phyloP scores from a whole-genome alignment of 2,113 vertebrate species.

The Tragelaphus imberbis region DNA sequence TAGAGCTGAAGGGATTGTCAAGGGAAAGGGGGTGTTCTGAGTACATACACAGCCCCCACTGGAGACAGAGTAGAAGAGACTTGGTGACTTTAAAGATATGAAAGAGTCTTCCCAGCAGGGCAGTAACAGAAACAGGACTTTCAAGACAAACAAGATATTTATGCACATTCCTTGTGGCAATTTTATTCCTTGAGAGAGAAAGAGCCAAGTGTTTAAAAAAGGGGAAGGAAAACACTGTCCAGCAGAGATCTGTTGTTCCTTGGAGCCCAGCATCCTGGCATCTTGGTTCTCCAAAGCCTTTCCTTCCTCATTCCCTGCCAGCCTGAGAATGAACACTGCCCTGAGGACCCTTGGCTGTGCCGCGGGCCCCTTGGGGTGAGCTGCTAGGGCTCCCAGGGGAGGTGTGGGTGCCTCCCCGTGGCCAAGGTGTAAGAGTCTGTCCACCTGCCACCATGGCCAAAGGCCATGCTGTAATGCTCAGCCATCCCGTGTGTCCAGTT shows the following conservation, averaged over 20 bases:
- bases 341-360: neutral
- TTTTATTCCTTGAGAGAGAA: slow-evolving; percentile 28
- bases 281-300: neutral
- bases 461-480: neutral
- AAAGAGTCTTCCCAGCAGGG: neutral
- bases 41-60: neutral
- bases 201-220: neutral
- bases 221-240: neutral
- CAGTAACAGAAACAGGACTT: neutral
- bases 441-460: neutral
- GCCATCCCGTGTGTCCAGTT: neutral
- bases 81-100: neutral
- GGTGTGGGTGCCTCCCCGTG: neutral
- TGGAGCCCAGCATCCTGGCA: neutral
- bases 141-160: neutral
- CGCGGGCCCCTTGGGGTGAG: fast-evolving
- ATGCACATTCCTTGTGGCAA: neutral
- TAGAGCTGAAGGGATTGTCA: neutral
- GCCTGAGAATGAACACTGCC: neutral
- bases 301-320: neutral
- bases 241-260: neutral
- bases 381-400: neutral
- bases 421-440: neutral
- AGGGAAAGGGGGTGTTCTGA: neutral
- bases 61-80: neutral